These are phyloP conservation scores for Nomada fucata DNA, from an alignment of 2,888 invertebrate genomes.

Conservation along the genomic window DNA sequence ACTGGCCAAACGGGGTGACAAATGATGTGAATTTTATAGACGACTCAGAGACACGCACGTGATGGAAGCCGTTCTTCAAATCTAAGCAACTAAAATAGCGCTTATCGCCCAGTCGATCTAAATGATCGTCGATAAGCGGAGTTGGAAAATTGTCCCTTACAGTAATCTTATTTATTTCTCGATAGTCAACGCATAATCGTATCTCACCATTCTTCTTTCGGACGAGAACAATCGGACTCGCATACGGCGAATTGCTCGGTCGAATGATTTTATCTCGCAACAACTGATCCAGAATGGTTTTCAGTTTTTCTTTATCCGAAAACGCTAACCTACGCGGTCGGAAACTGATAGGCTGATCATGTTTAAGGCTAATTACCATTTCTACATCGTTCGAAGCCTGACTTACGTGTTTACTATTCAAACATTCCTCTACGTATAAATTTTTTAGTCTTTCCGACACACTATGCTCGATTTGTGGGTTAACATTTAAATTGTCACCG, in stretches of 20 bases:
- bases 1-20: constrained; percentile 12
- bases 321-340: constrained; percentile 17
- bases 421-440: neutral
- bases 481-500: constrained; percentile 1
- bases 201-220: constrained; percentile 20
- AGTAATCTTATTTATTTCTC: constrained; percentile 16
- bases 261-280: constrained; percentile 1
- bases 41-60: neutral
- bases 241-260: neutral
- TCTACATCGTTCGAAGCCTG: neutral
- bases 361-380: constrained; percentile 16
- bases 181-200: neutral
- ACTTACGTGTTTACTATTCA: neutral
- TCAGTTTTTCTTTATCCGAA: neutral
- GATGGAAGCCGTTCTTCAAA: constrained; percentile 21
- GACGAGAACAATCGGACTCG: constrained; percentile 19
- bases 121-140: constrained; percentile 13
- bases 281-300: constrained; percentile 2
- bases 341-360: constrained; percentile 27
- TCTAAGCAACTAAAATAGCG: constrained; percentile 11
- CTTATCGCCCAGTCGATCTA: constrained; percentile 6
- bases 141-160: constrained; percentile 20
- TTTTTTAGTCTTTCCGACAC: neutral
- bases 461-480: neutral
- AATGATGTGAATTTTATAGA: neutral